Evolutionary conservation across 2,888 invertebrate species (phyloP).

Genomic region (Palloptera scutellata): DNA sequence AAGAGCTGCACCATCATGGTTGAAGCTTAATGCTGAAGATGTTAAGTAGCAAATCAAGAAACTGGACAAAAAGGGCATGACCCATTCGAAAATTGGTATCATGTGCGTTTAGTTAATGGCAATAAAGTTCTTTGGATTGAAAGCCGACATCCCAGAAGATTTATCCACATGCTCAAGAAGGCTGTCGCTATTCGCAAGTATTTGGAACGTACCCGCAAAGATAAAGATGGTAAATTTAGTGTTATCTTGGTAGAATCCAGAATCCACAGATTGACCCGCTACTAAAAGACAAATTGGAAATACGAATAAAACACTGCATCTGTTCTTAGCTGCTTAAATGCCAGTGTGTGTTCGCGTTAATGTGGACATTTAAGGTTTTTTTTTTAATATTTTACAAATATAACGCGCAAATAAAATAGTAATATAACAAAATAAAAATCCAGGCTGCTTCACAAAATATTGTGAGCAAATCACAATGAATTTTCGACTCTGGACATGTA

Average conservation of each 20-base stretch:
- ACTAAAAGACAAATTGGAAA: constrained; percentile 99
- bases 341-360: not conserved
- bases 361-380: not conserved
- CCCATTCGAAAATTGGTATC: constrained; percentile 99
- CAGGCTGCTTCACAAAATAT: too few relatives aligned
- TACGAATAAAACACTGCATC: constrained; percentile 99
- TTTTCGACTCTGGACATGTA: too few relatives aligned
- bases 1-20: constrained; percentile 98
- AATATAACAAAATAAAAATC: too few relatives aligned
- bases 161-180: constrained; percentile 97
- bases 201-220: constrained; percentile 97
- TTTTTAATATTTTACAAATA: constrained; percentile 20
- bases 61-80: constrained; percentile 97
- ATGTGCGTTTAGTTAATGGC: constrained; percentile 97
- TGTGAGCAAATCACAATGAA: too few relatives aligned
- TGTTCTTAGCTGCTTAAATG: constrained; percentile 93
- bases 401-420: constrained; percentile 20
- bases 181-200: constrained; percentile 99
- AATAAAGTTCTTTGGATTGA: constrained; percentile 97
- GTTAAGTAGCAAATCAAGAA: constrained; percentile 98
- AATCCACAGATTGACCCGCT: constrained; percentile 97
- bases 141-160: constrained; percentile 98
- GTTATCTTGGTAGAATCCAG: constrained; percentile 98
- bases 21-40: constrained; percentile 95
- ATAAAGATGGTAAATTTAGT: constrained; percentile 98